A percentile compares a stretch with the other conserved stretches of the same genome.
Conservation (phyloP, 1,140 invertebrate genomes). For the Hylaeus anthracinus region DNA sequence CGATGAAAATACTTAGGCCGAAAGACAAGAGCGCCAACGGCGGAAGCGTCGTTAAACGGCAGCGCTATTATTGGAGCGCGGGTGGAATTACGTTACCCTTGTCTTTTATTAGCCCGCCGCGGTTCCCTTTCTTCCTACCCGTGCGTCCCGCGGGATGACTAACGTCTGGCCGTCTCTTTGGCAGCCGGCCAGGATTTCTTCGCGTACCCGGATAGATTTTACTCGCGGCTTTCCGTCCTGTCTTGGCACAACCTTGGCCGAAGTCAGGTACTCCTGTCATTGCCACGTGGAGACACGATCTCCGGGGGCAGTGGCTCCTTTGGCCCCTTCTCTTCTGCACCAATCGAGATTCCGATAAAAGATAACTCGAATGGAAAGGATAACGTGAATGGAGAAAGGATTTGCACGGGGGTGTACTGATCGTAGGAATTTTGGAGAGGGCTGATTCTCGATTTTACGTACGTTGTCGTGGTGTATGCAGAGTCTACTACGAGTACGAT, state of each 20-base stretch:
- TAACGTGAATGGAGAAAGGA: too few relatives aligned
- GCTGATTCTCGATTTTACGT: too few relatives aligned
- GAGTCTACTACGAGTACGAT: too few relatives aligned
- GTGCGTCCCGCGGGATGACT: constrained; percentile 63
- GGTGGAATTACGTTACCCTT: constrained; percentile 71
- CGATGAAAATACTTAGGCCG: constrained; percentile 56
- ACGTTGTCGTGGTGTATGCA: too few relatives aligned
- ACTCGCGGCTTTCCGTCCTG: constrained; percentile 16
- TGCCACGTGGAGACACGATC: constrained; percentile 55
- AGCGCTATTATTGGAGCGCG: constrained; percentile 68
- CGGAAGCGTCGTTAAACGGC: constrained; percentile 67
- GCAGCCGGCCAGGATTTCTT: constrained; percentile 61
- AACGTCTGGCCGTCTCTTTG: constrained; percentile 64
- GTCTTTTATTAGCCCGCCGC: constrained; percentile 70
- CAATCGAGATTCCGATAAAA: constrained; percentile 13
- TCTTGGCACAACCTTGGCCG: constrained; percentile 64
- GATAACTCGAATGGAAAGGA: background rate
- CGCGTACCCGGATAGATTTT: constrained; percentile 52
- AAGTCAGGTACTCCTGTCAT: constrained; percentile 61
- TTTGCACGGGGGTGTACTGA: too few relatives aligned
- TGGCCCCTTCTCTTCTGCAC: background rate
- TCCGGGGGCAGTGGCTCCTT: constrained; percentile 17
- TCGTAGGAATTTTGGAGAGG: too few relatives aligned
- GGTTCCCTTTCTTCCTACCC: constrained; percentile 56
- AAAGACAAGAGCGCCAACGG: constrained; percentile 52